Evolutionary conservation across 1,140 invertebrate genomes (phyloP).

Genomic region (Chrysomallon squamiferum): DNA sequence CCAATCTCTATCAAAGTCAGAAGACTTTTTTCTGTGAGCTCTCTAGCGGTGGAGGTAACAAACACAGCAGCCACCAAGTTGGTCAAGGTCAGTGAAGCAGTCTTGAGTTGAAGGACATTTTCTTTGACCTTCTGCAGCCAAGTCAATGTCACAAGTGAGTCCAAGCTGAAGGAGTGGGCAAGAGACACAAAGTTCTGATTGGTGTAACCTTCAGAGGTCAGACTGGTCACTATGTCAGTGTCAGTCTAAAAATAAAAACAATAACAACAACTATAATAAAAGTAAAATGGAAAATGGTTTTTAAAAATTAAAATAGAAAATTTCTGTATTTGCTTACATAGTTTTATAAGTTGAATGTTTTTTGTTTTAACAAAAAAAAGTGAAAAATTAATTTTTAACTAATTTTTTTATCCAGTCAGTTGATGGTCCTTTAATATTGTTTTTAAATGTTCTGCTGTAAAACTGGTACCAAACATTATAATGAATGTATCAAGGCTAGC

Average conservation of each 20-base stretch:
- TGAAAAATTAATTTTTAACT: too few species aligned
- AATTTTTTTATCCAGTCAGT: too few species aligned
- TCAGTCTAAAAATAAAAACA: not conserved
- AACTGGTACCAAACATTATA: too few species aligned
- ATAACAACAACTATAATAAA: not conserved
- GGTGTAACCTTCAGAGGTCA: not conserved
- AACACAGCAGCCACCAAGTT: slow-evolving; percentile 26
- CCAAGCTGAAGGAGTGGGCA: not conserved
- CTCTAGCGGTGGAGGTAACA: slow-evolving; percentile 4
- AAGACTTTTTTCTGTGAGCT: slow-evolving; percentile 9
- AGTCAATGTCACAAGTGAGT: not conserved
- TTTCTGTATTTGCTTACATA: too few species aligned
- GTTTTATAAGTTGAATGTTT: too few species aligned
- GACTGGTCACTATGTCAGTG: not conserved
- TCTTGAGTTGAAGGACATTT: slow-evolving; percentile 12
- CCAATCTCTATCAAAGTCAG: slow-evolving; percentile 19
- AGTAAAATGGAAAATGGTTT: too few species aligned
- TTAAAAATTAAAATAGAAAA: too few species aligned
- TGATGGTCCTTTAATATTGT: too few species aligned
- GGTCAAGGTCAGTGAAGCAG: slow-evolving; percentile 15
- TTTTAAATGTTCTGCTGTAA: too few species aligned
- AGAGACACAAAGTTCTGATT: slow-evolving; percentile 10
- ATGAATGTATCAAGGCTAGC: too few species aligned
- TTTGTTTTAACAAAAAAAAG: too few species aligned
- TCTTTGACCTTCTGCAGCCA: slow-evolving; percentile 22